phyloP scores from a whole-genome alignment of 2,113 vertebrate species.

The Periophthalmodon schlosseri region DNA sequence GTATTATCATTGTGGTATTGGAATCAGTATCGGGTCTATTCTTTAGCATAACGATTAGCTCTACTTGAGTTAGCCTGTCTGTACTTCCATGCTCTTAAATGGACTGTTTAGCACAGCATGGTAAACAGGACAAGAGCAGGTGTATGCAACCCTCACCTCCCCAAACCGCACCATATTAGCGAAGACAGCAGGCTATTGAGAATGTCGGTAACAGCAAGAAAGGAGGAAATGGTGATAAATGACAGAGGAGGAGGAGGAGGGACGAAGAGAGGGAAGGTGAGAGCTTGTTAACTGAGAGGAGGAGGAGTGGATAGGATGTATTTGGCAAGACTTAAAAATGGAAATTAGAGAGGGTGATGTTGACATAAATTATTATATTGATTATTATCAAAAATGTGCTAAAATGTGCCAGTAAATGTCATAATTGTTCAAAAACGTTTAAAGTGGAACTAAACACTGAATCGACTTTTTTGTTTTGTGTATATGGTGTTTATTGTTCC shows the following conservation, averaged over 20 bases:
- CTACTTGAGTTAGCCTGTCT: not conserved
- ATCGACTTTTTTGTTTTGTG: too few relatives aligned
- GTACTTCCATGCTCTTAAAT: not conserved
- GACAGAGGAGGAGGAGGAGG: slow-evolving; percentile 28
- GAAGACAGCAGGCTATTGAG: slow-evolving; percentile 64
- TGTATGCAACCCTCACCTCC: not conserved
- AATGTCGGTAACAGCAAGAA: slow-evolving; percentile 31
- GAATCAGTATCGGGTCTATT: too few relatives aligned
- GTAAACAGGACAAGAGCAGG: not conserved
- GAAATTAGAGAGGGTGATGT: not conserved
- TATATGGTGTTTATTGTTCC: too few relatives aligned
- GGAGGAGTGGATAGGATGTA: not conserved
- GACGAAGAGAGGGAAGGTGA: slow-evolving; percentile 23
- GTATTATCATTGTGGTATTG: too few relatives aligned
- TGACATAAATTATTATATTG: not conserved
- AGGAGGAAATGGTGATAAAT: slow-evolving; percentile 65
- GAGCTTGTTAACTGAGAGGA: not conserved
- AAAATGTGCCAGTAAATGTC: too few relatives aligned
- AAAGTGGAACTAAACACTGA: too few relatives aligned
- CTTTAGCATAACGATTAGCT: not conserved
- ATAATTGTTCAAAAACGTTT: too few relatives aligned
- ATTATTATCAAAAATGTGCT: not conserved
- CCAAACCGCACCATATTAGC: slow-evolving; percentile 42
- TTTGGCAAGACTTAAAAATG: not conserved
- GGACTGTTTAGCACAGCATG: not conserved